Evolutionary conservation across 2,797 vertebrate genomes (phyloP), one percentile per base, ranked within the genome.

Genomic region (Anguilla obscura): DNA sequence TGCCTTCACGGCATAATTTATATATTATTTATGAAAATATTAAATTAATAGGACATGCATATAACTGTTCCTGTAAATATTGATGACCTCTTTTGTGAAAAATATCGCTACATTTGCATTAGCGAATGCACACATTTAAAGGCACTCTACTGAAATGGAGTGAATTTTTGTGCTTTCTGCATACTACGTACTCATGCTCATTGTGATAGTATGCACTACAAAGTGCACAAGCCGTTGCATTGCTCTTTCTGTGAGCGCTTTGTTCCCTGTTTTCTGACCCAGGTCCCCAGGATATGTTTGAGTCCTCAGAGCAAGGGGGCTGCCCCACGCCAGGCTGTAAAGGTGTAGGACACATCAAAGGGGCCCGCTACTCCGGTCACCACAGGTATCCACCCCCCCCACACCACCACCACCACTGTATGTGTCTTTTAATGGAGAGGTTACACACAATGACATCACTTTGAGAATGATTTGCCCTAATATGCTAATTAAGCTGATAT

Each of bases 261-360:
- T 84, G 83, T 84, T 84, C 52, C 27, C 83, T 56, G n/a, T 84
- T 33, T 14, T 84, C 16, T 40, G 9, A 74, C 50, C 24, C 91
- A 97, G 97, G 93, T 92, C 93, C 95, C 8, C 92, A 95, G 92
- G 96, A 97, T 71, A 85, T 96, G 91, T 96, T 96, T 92, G 96
- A 97, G 91, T 93, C 94, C 76, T 95, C 96, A 74, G 97, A 96
- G 90, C 94, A 96, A 45, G 93, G 95, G 54, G 96, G 95, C 5
- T 97, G 97, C 92, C 94, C 96, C 80, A 97, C 95, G 30, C 94
- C 94, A 21, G 97, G 97, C 86, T 97, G 97, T 92, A 96, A 94
- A 92, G 97, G 96, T 54, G 85, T 96, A 87, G 97, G 97, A 40
- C 96, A 97, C 87, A 95, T 97, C 89, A 97, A 97, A 94, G 96